Conservation (phyloP, 2,113 vertebrate genomes). For the Chaenocephalus aceratus region DNA sequence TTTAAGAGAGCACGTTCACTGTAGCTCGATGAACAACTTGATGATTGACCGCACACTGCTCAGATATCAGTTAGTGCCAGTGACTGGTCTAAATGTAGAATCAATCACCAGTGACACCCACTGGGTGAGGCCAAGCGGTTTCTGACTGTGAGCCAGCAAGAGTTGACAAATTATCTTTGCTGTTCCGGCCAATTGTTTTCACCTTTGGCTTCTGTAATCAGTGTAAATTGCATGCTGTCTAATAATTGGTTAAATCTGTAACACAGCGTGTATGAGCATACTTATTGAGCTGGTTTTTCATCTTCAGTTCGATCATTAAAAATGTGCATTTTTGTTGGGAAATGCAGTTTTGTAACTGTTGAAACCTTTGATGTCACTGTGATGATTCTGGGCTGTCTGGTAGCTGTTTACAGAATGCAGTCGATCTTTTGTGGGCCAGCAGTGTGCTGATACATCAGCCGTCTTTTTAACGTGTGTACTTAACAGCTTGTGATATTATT, state of each 20-base stretch:
- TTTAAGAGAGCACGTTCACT: neutral
- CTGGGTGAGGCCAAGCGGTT: slow-evolving; percentile 32
- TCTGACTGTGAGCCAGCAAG: slow-evolving; percentile 36
- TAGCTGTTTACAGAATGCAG: slow-evolving; percentile 1
- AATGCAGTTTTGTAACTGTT: neutral
- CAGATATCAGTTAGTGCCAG: slow-evolving; percentile 5
- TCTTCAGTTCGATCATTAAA: slow-evolving; percentile 17
- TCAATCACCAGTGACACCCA: slow-evolving; percentile 33
- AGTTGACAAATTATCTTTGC: slow-evolving; percentile 25
- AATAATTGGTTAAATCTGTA: neutral
- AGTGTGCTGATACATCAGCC: slow-evolving; percentile 18
- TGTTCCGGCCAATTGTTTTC: slow-evolving; percentile 17
- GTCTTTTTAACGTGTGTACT: slow-evolving; percentile 23
- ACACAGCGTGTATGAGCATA: neutral
- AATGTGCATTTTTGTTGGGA: slow-evolving; percentile 5
- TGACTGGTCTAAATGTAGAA: slow-evolving; percentile 9
- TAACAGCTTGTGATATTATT: slow-evolving; percentile 16
- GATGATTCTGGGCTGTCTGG: neutral
- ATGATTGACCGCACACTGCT: slow-evolving; percentile 19
- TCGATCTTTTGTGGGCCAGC: neutral
- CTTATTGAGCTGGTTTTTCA: neutral
- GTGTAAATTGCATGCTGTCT: slow-evolving; percentile 15
- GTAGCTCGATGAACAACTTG: neutral
- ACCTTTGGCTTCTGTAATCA: slow-evolving; percentile 38
- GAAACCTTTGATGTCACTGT: too few species aligned